phyloP scores from a whole-genome alignment of 2,888 invertebrate species.

The Aphodius granarius region DNA sequence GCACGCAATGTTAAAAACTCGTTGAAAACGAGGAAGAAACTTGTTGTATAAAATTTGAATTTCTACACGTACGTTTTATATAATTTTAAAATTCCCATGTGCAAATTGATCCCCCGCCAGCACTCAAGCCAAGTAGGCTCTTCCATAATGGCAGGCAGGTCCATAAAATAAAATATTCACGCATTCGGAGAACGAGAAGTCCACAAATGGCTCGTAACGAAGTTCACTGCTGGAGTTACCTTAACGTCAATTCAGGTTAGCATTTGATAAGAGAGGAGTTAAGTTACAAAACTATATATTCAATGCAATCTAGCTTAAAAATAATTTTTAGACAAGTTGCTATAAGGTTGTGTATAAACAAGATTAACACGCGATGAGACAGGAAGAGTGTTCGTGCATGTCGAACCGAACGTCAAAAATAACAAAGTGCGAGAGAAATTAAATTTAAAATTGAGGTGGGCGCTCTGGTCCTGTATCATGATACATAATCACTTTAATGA shows the following conservation, averaged over 20 bases:
- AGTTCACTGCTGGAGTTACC: not conserved
- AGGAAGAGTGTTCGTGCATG: constrained; percentile 2
- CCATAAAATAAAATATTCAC: not conserved
- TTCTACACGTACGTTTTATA: constrained; percentile 2
- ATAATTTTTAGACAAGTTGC: not conserved
- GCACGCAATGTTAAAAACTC: not conserved
- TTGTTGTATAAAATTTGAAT: constrained; percentile 10
- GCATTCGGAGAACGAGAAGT: not conserved
- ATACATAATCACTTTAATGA: not conserved
- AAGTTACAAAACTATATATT: not conserved
- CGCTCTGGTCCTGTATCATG: not conserved
- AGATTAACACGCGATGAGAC: constrained; percentile 2
- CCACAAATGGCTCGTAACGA: not conserved
- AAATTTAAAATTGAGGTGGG: not conserved
- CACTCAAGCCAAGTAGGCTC: constrained; percentile 2
- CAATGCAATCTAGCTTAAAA: not conserved
- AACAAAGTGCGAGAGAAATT: constrained; percentile 13
- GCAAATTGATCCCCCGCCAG: constrained; percentile 14
- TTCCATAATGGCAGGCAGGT: not conserved
- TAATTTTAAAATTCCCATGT: constrained; percentile 7
- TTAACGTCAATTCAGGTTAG: not conserved
- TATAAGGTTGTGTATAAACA: not conserved
- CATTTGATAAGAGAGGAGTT: not conserved
- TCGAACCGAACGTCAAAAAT: not conserved
- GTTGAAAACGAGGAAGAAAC: not conserved